Base-by-base conservation (phyloP, 2,113 vertebrate species). In the Tragelaphus imberbis region DNA sequence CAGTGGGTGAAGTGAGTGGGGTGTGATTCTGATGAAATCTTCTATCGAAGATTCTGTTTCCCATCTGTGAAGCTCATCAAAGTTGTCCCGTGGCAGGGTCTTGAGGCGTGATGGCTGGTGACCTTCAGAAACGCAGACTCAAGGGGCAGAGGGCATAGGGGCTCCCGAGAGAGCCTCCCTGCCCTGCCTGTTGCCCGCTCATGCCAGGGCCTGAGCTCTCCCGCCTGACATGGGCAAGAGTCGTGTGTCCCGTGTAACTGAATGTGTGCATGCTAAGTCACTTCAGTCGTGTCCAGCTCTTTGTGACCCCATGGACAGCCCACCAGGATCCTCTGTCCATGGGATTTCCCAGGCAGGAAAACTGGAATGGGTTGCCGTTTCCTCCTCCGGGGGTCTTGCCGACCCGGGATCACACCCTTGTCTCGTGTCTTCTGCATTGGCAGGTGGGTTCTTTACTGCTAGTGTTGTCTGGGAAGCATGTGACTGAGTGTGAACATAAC, bases 111-210 rank as follows among this genome's bases (percentile, higher is more conserved):
- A 5, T 25, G 23, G 17, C 4, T 2, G n/a, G 27, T 2, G 68
- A 21, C 88, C 84, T 11, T 68, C 19, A 55, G 21, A 59, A n/a
- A 15, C 3, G 8, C 87, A 71, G n/a, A 17, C 2, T 16, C 27
- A 0, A n/a, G 4, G n/a, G 58, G 16, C 80, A 44, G 51, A 23
- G 15, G 84, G 14, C 2, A 1, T 3, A 13, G 23, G 84, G 84
- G 23, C 13, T 44, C 23, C 25, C 1, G 14, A 3, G 82, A 40
- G 86, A 49, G 2, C 63, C 84, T 40, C 36, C 81, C 13, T 21
- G 8, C 33, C n/a, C 56, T 10, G 0, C 51, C 71, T n/a, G 33
- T 1, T 10, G 1, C 36, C 25, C 0, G 0, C 36, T 44, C 0
- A 0, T 6, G 55, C 4, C 19, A 9, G 13, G 8, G 1, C 56